Evolutionary conservation across 2,113 vertebrate species (phyloP).

Genomic region (Mastomys coucha): DNA sequence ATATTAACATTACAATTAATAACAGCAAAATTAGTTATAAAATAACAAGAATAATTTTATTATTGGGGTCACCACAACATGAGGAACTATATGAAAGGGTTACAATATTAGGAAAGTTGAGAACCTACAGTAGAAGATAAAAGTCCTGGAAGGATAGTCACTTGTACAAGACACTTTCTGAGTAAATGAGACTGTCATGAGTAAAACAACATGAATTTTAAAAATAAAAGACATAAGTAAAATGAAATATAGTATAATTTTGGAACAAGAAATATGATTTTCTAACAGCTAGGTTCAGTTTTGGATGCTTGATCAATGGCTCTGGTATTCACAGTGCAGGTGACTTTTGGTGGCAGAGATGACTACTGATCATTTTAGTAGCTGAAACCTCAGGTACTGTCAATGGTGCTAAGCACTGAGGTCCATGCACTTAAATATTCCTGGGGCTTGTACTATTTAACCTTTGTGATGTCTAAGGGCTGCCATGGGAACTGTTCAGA

Average conservation of each 20-base stretch:
- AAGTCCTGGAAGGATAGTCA: neutral
- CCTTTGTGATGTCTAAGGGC: neutral
- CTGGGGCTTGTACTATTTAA: neutral
- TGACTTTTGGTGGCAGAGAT: neutral
- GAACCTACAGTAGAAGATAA: neutral
- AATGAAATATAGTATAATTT: neutral
- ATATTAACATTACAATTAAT: neutral
- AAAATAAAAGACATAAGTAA: neutral
- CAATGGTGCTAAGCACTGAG: neutral
- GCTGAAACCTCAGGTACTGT: neutral
- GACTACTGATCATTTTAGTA: neutral
- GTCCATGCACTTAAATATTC: neutral
- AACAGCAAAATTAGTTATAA: neutral
- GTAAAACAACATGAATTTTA: neutral
- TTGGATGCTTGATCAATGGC: neutral
- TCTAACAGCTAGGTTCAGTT: neutral
- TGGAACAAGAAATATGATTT: neutral
- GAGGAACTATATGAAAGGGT: neutral
- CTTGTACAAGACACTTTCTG: constrained; percentile 15
- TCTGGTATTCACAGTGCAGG: neutral
- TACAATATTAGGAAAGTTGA: neutral
- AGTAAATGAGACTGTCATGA: neutral
- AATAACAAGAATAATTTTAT: neutral
- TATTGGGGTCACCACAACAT: neutral
- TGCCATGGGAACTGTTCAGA: neutral